Conservation (phyloP, 2,113 vertebrate species). For the Notiomystis cincta region DNA sequence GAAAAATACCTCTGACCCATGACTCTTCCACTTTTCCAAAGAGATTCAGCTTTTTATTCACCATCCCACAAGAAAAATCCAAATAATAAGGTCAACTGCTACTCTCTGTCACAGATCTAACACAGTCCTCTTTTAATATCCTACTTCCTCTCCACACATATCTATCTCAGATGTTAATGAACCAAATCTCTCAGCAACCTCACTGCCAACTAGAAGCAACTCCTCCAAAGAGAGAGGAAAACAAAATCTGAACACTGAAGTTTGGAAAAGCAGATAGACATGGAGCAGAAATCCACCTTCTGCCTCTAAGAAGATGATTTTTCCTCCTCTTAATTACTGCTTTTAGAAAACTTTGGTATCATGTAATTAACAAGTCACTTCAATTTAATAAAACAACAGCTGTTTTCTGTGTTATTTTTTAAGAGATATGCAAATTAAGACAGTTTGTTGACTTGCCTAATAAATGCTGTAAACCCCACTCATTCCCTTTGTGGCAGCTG, state of each 20-base stretch:
- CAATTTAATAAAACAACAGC: neutral
- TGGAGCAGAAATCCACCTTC: neutral
- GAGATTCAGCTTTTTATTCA: neutral
- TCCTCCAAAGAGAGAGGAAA: neutral
- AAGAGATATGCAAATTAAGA: neutral
- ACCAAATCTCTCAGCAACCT: neutral
- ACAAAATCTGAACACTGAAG: neutral
- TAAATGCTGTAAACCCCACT: neutral
- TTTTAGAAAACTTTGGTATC: neutral
- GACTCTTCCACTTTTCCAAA: neutral
- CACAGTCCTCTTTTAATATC: neutral
- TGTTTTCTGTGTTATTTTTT: neutral
- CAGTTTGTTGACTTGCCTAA: neutral
- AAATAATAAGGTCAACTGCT: neutral
- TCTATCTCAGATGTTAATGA: neutral
- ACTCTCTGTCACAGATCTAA: neutral
- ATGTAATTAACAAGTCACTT: neutral
- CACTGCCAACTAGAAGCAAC: neutral
- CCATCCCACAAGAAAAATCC: neutral
- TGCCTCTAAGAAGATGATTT: neutral
- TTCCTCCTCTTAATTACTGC: neutral
- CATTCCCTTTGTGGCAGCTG: neutral
- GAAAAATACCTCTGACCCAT: neutral
- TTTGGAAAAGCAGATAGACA: neutral
- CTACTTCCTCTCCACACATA: neutral